Evolutionary conservation across 2,888 invertebrate genomes (phyloP), one percentile per base, ranked within the genome.

Genomic region (Euproctis similis): DNA sequence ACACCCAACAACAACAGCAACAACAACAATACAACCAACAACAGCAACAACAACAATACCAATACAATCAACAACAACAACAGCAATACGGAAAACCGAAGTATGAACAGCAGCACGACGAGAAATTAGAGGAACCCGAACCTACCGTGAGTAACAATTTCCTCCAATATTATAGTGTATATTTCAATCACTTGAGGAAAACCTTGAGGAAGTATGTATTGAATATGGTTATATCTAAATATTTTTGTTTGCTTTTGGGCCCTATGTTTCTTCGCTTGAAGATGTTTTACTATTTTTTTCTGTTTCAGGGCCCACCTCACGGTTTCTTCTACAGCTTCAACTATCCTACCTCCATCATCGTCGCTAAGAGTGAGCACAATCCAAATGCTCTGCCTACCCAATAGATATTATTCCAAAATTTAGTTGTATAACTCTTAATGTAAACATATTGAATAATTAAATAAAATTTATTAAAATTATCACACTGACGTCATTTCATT

Each of bases 311-410:
- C 21, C 87, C 87, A 10, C 90, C 91, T 26, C 87, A 87, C 53
- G 91, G 91, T 27, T 92, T 92, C 85, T 92, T 89, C 86, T 92
- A 92, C 68, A 88, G 86, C 51, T 89, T 88, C 68, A 86, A 87
- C 47, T 91, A 91, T 67, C 89, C 90, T 12, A 89, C 88, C n/a
- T 88, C 75, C 42, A 65, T 75, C 34, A 70, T 85, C 19, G 62
- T 63, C 1, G 56, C 66, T 24, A 84, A 85, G 61, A 75, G 49
- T 23, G 67, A 56, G 2, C 39, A 45, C 2, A 39, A 46, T n/a
- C 29, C n/a, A 28, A 44, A 30, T 47, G 54, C 39, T 56, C 64
- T 18, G 65, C 62, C 4, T 58, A 62, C 34, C 60, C 61, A 1
- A 46, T 69, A 3, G 73, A 75, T 50, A 10, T 8, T 6, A 21